Evolutionary conservation across 92 coral and sea anemone species (phyloP), one percentile per base, ranked within the genome.

Genomic region (Epizoanthus stellaris): DNA sequence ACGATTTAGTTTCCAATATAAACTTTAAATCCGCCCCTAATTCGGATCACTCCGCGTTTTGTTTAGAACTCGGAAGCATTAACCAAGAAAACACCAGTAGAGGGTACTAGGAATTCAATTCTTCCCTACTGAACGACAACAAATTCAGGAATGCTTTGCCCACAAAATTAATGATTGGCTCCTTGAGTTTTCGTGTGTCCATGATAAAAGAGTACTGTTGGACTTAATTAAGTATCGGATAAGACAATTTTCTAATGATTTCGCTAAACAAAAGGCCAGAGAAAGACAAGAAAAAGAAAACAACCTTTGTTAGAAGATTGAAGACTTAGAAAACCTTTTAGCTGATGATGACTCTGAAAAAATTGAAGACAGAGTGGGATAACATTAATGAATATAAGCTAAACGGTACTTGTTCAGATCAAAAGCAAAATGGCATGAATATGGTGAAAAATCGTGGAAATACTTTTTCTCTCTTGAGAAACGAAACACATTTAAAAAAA

Each of bases 11-110:
- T 49, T 63, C 63, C 52, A 53, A 80, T n/a, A 85, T 65, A 30
- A 54, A 60, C n/a, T 75, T 85, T 66, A 67, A 70, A 19, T 76
- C 88, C 11, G 73, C 81, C 39, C 36, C 40, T 17, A 53, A 77
- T 17, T 75, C 88, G 60, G 88, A 76, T 77, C 84, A 85, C 76
- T 76, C 75, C 43, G 84, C 88, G 57, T 67, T 85, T 58, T 85
- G 8, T 14, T 19, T 85, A 60, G 69, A 85, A 56, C 21, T 76
- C 76, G 80, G 69, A 47, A 54, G 73, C 34, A 58, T 76, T 15
- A 67, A 56, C 20, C 54, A 76, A 43, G 76, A 84, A 79, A 64
- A 40, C 52, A 73, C 56, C 38, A 76, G 88, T 45, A 70, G 66
- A 19, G 88, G 75, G 6, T 75, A 47, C 75, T 85, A 82, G 88